Percentiles rank a stretch among this genome's conserved stretches.
Conservation (phyloP, 2,113 vertebrate species). For the Hippoglossus stenolepis region DNA sequence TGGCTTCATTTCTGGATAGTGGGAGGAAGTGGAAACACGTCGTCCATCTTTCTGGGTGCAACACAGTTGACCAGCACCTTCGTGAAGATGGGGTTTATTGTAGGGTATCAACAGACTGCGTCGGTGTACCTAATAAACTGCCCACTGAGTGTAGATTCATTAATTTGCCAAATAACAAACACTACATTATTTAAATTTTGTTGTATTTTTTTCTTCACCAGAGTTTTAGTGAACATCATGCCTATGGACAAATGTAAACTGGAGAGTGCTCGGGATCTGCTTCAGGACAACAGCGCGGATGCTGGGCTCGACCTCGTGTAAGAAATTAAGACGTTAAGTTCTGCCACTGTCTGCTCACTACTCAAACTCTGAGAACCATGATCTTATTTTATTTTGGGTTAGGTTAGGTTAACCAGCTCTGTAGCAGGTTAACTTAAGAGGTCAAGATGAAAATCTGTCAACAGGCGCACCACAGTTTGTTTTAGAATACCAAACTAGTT, state of each 20-base stretch:
- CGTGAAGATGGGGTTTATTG: no score
- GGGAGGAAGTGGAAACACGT: no score
- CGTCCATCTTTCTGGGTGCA: no score
- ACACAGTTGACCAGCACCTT: no score
- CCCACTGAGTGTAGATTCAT: neutral
- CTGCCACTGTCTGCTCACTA: neutral
- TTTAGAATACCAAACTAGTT: no score
- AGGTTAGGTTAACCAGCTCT: neutral
- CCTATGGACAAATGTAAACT: conserved; percentile 69
- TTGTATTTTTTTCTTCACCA: neutral
- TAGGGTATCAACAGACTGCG: no score
- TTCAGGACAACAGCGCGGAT: conserved; percentile 55
- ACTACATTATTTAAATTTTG: neutral
- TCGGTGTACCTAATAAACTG: neutral
- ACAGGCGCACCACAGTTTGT: no score
- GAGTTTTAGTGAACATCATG: conserved; percentile 46
- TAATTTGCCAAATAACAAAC: neutral
- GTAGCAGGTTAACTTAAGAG: no score
- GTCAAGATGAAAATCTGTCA: no score
- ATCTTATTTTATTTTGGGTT: neutral
- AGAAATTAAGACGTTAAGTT: conserved; percentile 3
- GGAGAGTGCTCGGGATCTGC: conserved; percentile 39
- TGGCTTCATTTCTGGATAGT: no score
- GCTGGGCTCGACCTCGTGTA: conserved; percentile 66
- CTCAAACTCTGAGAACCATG: neutral